Evolutionary conservation across 2,888 invertebrate genomes (phyloP).

Genomic region (Drosophila diplacantha): DNA sequence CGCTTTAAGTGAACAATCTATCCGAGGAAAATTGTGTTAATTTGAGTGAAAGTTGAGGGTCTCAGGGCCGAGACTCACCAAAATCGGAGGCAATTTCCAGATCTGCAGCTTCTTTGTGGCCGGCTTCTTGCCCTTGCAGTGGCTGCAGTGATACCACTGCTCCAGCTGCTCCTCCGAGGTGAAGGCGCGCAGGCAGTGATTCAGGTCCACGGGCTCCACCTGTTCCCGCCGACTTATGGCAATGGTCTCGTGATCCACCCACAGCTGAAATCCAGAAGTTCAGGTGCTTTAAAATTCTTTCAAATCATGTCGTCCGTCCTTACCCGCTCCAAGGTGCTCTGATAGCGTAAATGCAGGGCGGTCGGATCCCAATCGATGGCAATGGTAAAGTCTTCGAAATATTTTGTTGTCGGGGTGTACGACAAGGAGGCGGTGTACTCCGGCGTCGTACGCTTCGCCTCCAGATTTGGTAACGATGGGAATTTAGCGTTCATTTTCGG

Average conservation of each 20-base stretch:
- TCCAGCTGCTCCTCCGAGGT: slow-evolving; percentile 91
- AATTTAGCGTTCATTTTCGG: slow-evolving; percentile 72
- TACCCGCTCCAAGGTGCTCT: slow-evolving; percentile 86
- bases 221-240: slow-evolving; percentile 84
- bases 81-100: slow-evolving; percentile 92
- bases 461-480: slow-evolving; percentile 75
- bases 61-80: slow-evolving; percentile 80
- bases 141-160: slow-evolving; percentile 90
- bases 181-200: slow-evolving; percentile 91
- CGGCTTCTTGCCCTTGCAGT: slow-evolving; percentile 89
- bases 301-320: slow-evolving; percentile 17
- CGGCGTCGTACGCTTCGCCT: slow-evolving; percentile 59
- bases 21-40: neutral
- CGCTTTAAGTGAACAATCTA: slow-evolving; percentile 95
- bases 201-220: slow-evolving; percentile 89
- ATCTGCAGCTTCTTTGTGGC: slow-evolving; percentile 94
- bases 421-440: slow-evolving; percentile 67
- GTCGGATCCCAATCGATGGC: slow-evolving; percentile 98
- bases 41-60: neutral
- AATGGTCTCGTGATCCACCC: slow-evolving; percentile 87
- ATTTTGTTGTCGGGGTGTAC: slow-evolving; percentile 57
- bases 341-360: slow-evolving; percentile 92
- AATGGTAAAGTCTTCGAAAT: slow-evolving; percentile 79
- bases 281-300: neutral
- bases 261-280: slow-evolving; percentile 79